Conservation (phyloP, 2,113 vertebrate genomes). For the Conger conger region DNA sequence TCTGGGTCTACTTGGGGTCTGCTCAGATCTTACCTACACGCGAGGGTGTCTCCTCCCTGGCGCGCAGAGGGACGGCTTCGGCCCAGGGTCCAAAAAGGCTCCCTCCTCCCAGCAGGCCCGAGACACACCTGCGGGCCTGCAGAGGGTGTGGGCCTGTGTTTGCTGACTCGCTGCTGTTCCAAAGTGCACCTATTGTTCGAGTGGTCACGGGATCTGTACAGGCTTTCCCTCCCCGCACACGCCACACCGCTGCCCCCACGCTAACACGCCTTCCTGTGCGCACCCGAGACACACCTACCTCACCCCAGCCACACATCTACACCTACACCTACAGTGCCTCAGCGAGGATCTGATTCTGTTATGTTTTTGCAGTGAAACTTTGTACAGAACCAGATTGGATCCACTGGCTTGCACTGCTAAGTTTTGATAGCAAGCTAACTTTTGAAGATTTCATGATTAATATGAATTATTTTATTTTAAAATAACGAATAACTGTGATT, state of each 20-base stretch:
- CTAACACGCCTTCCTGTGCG: conserved; percentile 9
- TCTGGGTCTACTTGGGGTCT: background rate
- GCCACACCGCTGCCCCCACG: background rate
- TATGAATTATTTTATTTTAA: background rate
- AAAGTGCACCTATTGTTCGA: conserved; percentile 5
- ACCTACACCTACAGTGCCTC: conserved; percentile 13
- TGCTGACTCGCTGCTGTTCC: background rate
- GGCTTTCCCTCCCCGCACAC: background rate
- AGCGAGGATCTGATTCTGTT: background rate
- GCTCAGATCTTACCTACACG: background rate
- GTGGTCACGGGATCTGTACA: background rate
- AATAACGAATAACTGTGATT: background rate
- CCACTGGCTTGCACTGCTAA: too few species aligned
- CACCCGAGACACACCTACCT: conserved; percentile 12
- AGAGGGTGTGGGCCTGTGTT: background rate
- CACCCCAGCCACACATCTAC: conserved; percentile 5
- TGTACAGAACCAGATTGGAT: too few species aligned
- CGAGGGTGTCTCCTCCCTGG: background rate
- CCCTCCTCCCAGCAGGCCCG: background rate
- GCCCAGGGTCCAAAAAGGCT: background rate
- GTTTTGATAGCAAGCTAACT: too few species aligned
- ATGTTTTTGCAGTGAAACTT: background rate
- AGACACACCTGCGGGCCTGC: background rate
- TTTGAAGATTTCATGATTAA: too few species aligned
- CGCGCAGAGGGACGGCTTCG: background rate